These are phyloP conservation scores for Xenopus borealis DNA, from an alignment of 2,113 vertebrate species.

Conservation along the genomic window DNA sequence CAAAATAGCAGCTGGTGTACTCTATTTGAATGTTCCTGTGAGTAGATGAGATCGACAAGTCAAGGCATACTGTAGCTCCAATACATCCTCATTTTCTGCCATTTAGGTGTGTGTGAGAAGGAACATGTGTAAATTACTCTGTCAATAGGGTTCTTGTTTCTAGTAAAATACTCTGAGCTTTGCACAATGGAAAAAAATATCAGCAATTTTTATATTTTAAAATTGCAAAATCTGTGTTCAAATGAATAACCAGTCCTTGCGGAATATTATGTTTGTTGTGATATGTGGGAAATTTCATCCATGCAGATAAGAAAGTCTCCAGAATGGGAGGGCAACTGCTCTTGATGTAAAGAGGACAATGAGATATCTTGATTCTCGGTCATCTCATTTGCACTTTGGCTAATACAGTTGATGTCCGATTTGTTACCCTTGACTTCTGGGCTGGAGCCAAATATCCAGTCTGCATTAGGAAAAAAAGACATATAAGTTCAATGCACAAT, in stretches of 20 bases:
- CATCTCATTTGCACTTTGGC: constrained; percentile 66
- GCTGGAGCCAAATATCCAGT: constrained; percentile 71
- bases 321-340: constrained; percentile 26
- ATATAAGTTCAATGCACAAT: no score
- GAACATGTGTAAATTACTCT: no score
- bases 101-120: no score
- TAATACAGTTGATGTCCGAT: constrained; percentile 74
- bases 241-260: background rate
- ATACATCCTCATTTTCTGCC: no score
- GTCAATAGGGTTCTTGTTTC: no score
- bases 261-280: constrained; percentile 58
- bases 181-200: no score
- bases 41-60: no score
- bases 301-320: constrained; percentile 73
- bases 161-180: no score
- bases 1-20: no score
- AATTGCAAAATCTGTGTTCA: background rate
- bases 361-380: constrained; percentile 48
- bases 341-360: background rate
- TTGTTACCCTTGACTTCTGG: constrained; percentile 66
- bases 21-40: no score
- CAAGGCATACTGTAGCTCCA: no score
- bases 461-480: constrained; percentile 56
- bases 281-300: constrained; percentile 62
- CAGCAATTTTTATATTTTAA: no score